These are phyloP conservation scores for Mystacides longicornis DNA, from an alignment of 2,888 invertebrate genomes.

Conservation along the genomic window DNA sequence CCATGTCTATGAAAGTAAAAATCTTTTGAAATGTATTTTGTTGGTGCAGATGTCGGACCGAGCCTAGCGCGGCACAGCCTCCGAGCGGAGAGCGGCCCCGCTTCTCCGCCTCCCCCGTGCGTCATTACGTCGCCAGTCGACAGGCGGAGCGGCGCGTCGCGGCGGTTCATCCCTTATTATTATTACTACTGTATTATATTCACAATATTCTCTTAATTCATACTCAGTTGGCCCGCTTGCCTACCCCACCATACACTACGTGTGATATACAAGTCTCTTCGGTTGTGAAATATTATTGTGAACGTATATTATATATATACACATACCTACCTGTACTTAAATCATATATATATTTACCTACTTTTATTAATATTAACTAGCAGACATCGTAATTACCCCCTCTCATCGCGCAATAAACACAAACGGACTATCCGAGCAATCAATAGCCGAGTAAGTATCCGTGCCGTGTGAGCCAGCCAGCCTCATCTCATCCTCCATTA, in stretches of 20 bases:
- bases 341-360: neutral
- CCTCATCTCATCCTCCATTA: too few species aligned
- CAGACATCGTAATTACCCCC: too few species aligned
- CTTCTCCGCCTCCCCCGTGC: slow-evolving; percentile 11
- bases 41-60: too few species aligned
- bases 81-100: neutral
- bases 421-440: too few species aligned
- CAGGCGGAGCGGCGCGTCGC: slow-evolving; percentile 50
- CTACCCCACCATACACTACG: too few species aligned
- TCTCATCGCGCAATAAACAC: too few species aligned
- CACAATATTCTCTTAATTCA: neutral
- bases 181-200: neutral
- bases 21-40: too few species aligned
- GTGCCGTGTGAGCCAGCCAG: too few species aligned
- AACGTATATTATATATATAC: neutral
- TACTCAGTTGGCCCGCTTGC: neutral
- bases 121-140: slow-evolving; percentile 51
- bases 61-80: too few species aligned
- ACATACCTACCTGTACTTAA: neutral
- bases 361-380: too few species aligned
- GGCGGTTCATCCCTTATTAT: slow-evolving; percentile 10
- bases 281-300: slow-evolving; percentile 1
- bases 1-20: too few species aligned
- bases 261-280: neutral
- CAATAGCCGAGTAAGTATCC: too few species aligned